Conservation (phyloP, 2,113 vertebrate species). For the Laterallus jamaicensis region DNA sequence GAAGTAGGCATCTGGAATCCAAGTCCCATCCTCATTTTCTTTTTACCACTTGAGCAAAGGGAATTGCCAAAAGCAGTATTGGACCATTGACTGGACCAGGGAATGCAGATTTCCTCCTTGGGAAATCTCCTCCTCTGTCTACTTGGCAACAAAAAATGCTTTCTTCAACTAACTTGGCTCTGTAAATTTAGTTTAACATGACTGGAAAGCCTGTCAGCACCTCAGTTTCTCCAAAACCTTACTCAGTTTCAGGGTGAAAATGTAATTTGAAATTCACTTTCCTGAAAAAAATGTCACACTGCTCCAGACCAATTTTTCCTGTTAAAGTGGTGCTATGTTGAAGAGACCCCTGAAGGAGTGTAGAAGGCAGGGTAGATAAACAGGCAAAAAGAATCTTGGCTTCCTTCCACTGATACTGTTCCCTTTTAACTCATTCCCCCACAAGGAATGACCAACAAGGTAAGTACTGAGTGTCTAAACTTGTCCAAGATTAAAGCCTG, state of each 20-base stretch:
- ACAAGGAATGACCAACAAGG: not conserved
- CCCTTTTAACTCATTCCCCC: not conserved
- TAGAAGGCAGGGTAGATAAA: not conserved
- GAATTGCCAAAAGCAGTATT: conserved; percentile 15
- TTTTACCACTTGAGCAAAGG: conserved; percentile 24
- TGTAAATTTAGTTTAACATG: conserved; percentile 44
- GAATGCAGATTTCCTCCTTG: conserved; percentile 28
- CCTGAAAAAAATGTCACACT: not conserved
- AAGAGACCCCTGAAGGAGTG: not conserved
- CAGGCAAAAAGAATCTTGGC: not conserved
- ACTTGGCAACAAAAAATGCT: not conserved
- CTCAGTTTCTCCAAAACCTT: not conserved
- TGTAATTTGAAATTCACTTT: not conserved
- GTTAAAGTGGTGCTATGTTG: not conserved
- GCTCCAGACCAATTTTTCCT: not conserved
- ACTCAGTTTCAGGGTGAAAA: not conserved
- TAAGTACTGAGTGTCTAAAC: not conserved
- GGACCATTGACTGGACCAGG: not conserved
- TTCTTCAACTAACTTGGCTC: conserved; percentile 27
- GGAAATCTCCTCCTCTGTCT: conserved; percentile 26
- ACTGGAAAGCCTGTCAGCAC: conserved; percentile 37
- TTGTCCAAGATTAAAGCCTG: not conserved
- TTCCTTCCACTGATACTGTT: not conserved
- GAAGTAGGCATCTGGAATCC: not conserved
- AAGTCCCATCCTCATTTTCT: not conserved